Evolutionary conservation across 2,797 vertebrate genomes (phyloP), one percentile per base, ranked within the genome.

Genomic region (Ptychobarbus kaznakovi): DNA sequence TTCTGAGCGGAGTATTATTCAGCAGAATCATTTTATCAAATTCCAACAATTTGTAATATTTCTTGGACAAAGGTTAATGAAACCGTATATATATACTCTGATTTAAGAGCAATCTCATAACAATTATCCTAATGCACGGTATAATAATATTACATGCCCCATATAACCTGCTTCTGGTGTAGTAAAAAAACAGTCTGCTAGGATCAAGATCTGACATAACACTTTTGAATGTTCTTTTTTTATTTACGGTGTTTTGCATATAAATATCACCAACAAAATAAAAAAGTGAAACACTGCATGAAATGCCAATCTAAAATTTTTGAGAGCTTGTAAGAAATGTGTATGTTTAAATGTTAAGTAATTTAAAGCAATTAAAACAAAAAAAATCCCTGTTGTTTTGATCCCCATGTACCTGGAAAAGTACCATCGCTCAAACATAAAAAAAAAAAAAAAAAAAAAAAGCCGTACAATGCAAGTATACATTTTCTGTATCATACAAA

Each of bases 201-300:
- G 22, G 46, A 68, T 38, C 6, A 69, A 68, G 66, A 51, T 51
- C 10, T 61, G 18, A n/a, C 25, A 63, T 35, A 18, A 46, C 7
- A 20, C 20, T 12, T 35, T 81, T 28, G 12, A 81, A 83, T 65
- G 49, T 61, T 3, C 8, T 9, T 65, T 65, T 65, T 75, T 83
- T 65, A 74, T 83, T 74, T 12, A 49, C 15, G 22, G 4, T 35
- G 25, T 49, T 73, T 46, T 83, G 20, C 56, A 75, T 75, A 83
- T 83, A 83, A 65, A 83, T 65, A 74, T 65, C 20, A 46, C 70
- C 38, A 74, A 49, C 20, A 74, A 10, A 44, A 74, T 40, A 4
- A 63, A 44, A 49, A 63, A 16, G 28, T 32, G 4, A 74, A 74
- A 61, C 8, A 35, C 6, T 46, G 25, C 56, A 44, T 46, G 6